Evolutionary conservation across 2,888 invertebrate species (phyloP), one percentile per base, ranked within the genome.

Genomic region (Cremastinae sp.): DNA sequence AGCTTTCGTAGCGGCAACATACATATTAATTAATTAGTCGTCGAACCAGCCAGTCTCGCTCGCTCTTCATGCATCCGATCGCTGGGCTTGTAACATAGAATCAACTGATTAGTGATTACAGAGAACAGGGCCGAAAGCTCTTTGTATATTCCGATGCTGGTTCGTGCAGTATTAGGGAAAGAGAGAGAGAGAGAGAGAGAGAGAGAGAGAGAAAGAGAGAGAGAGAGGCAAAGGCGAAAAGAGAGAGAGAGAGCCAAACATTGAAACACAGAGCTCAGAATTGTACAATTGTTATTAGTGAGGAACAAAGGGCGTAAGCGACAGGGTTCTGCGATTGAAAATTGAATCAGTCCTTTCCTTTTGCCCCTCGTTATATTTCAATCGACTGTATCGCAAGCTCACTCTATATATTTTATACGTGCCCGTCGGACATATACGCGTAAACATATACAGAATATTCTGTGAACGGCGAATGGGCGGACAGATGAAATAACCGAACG

Each of bases 21-120:
- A n/a, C n/a, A n/a, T 84, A 81, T 82, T 84, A 83, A 85, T 85
- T 84, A 84, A 84, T 84, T 84, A 83, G 74, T 80, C 76, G 51
- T 74, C 70, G 82, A 83, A 85, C 76, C 80, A 80, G 58, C 79
- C 80, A 81, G 84, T 84, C 83, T 76, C 78, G 79, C 80, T 72
- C 78, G 68, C 68, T 61, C 36, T 51, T 51, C 62, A 53, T 79
- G 59, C 77, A 79, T 70, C 78, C 80, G 77, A 80, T 79, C 82
- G 78, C 78, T 78, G 79, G 36, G 61, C 53, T 36, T 62, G 54
- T 61, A 54, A 81, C 79, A 64, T 56, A 74, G 78, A 80, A 79
- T 80, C 81, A 76, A 64, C 76, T 74, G 80, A 82, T 83, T 79
- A 80, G 79, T 79, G 83, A 84, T 84, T 81, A 81, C 80, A 80